Conservation (phyloP, 2,797 vertebrate genomes). For the Percopsis omiscomaycus region DNA sequence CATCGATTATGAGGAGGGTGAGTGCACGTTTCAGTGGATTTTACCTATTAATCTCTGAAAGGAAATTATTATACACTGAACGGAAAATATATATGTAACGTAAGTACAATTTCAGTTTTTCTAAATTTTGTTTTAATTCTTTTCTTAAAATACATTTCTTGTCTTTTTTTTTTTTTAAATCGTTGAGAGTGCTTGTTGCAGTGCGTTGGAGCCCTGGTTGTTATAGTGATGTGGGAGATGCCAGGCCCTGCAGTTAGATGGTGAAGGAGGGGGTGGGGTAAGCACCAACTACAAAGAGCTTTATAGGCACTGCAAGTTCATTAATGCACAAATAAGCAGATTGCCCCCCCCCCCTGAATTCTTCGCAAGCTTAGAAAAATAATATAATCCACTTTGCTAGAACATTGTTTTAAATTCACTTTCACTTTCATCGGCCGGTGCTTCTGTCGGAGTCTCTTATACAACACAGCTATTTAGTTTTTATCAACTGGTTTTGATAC, state of each 20-base stretch:
- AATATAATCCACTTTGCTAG: constrained; percentile 44
- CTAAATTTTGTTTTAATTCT: too few species aligned
- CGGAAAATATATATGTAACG: background rate
- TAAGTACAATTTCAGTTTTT: background rate
- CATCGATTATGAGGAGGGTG: constrained; percentile 77
- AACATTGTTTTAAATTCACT: constrained; percentile 20
- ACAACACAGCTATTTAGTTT: too few species aligned
- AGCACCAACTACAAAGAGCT: constrained; percentile 59
- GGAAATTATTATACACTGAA: background rate
- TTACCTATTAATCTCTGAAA: background rate
- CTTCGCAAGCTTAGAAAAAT: constrained; percentile 43
- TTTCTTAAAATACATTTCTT: too few species aligned
- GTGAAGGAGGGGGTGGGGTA: constrained; percentile 51
- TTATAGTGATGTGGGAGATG: constrained; percentile 80
- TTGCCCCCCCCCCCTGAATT: constrained; percentile 36
- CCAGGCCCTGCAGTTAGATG: constrained; percentile 64
- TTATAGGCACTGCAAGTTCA: constrained; percentile 65
- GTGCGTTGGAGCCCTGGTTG: constrained; percentile 74
- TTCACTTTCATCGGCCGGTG: constrained; percentile 18
- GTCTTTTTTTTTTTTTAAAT: too few species aligned
- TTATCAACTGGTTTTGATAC: too few species aligned
- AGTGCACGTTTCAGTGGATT: constrained; percentile 24
- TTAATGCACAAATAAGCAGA: constrained; percentile 73
- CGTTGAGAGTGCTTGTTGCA: constrained; percentile 21
- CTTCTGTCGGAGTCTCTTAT: too few species aligned